Base-by-base conservation (phyloP, 1,140 invertebrate species). In the Zaprionus ornatus region DNA sequence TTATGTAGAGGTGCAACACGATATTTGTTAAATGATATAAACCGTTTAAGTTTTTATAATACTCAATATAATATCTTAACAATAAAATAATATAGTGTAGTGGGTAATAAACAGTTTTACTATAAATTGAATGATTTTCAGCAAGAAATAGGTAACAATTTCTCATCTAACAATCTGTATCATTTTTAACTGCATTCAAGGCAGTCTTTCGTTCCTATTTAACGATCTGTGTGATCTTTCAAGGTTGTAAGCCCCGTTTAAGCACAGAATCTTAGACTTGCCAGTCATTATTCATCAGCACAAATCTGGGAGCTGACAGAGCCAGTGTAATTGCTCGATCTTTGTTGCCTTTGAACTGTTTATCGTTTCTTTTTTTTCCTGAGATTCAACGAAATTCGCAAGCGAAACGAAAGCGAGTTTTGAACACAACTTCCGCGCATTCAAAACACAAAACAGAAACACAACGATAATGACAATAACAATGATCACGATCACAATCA, bases 371-470 rank as follows among this genome's bases (percentile, higher is more conserved):
- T 73, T 60, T 70, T 56, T 73, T 77, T 32, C 50, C 62, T 64
- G 42, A 67, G 27, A 32, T n/a, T 29, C 21, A 13, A 60, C 40
- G n/a, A 54, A 70, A 80, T 70, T 72, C 48, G 63, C 63, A 85
- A 72, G 76, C 52, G 52, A 42, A 75, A 79, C 68, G 56, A 61
- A 87, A 79, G 63, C 71, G 42, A 75, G 52, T 71, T 67, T 82
- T 70, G 7, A 66, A 56, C 75, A 82, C 76, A 79, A 87, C 83
- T 87, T 86, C 83, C 79, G 83, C 56, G 55, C 69, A 71, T 62
- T 54, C 4, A 75, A 69, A 65, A 66, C 50, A 70, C 55, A 70
- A 35, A 57, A 55, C 23, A 63, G 10, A 9, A 37, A 57, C 32
- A 40, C 54, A 54, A 54, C 21, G 45, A 67, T 62, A 66, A 45